Evolutionary conservation across 2,113 vertebrate species (phyloP), one percentile per base, ranked within the genome.

Genomic region (Trichechus manatus): DNA sequence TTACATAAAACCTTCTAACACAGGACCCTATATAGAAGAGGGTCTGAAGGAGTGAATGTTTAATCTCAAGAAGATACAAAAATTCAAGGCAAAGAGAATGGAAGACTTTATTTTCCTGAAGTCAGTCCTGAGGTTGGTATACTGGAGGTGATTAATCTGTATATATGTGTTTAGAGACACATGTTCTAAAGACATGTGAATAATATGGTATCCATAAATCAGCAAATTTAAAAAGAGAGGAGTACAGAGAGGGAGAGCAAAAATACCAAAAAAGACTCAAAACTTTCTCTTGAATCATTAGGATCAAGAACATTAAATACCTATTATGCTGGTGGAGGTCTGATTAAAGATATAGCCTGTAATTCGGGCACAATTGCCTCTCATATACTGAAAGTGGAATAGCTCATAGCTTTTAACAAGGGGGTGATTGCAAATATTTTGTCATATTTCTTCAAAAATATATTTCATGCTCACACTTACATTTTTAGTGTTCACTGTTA

Each of bases 381-480:
- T 47, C 33, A 31, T 7, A 25, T n/a, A 10, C 4, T 59, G 25
- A 31, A 68, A 88, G 87, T 15, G 33, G 13, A 92, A 68, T 14
- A 80, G 36, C 72, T 92, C 22, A 14, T n/a, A 72, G 36, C 22
- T 91, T 88, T 96, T 20, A 64, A 39, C 20, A 87, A 92, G 42
- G 9, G 0, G 7, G 1, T 77, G 29, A 47, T 33, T 89, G 53
- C 42, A 93, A 29, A 80, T 84, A 80, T 91, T 78, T 89, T 79
- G 23, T 53, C 9, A 0, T 39, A 64, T 86, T 96, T 95, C 84
- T 96, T 77, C 13, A 88, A 70, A 95, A 87, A 93, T 77, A 63
- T 78, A 64, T 92, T 91, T 95, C 50, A 86, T 87, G 17, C 23
- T 59, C 22, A 36, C 20, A 56, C 17, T 64, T 29, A 44, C 50